A percentile compares a stretch with the other conserved stretches of the same genome.
These are phyloP conservation scores for Sebastes diaconus DNA, from an alignment of 2,797 vertebrate species.

Conservation along the genomic window DNA sequence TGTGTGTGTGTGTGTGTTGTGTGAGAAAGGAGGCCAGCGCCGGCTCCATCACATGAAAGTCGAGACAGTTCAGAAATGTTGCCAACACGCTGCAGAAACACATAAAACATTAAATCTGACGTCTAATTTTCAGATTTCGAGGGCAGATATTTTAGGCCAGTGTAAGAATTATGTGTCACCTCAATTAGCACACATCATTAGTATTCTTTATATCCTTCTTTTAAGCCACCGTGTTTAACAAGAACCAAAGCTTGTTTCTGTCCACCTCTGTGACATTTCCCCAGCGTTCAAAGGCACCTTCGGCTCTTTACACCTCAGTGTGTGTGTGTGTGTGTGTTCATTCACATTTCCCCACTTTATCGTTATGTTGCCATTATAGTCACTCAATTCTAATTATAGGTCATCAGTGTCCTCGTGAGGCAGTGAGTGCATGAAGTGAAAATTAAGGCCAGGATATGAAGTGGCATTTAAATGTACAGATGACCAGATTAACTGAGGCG, in stretches of 20 bases:
- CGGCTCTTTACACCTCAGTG: neutral
- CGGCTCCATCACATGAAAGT: constrained; percentile 29
- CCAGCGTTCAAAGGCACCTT: neutral
- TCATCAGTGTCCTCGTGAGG: constrained; percentile 22
- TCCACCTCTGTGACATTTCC: constrained; percentile 6
- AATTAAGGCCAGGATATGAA: constrained; percentile 50
- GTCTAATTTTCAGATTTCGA: neutral
- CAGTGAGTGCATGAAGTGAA: neutral
- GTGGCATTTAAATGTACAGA: constrained; percentile 62
- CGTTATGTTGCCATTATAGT: constrained; percentile 21
- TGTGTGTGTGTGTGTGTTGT: too few species aligned
- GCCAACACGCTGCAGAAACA: constrained; percentile 9
- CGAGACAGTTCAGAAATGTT: constrained; percentile 12
- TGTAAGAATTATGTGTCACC: neutral
- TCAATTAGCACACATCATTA: neutral
- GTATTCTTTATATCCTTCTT: neutral
- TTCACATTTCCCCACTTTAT: constrained; percentile 20
- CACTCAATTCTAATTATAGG: constrained; percentile 56
- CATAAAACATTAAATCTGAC: neutral
- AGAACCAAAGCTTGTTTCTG: neutral
- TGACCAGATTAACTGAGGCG: constrained; percentile 62
- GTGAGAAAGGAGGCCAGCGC: neutral
- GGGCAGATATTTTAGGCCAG: neutral
- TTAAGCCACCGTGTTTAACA: neutral
- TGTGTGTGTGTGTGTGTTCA: neutral